phyloP scores from a whole-genome alignment of 2,113 vertebrate genomes.

The Stictonetta naevosa region DNA sequence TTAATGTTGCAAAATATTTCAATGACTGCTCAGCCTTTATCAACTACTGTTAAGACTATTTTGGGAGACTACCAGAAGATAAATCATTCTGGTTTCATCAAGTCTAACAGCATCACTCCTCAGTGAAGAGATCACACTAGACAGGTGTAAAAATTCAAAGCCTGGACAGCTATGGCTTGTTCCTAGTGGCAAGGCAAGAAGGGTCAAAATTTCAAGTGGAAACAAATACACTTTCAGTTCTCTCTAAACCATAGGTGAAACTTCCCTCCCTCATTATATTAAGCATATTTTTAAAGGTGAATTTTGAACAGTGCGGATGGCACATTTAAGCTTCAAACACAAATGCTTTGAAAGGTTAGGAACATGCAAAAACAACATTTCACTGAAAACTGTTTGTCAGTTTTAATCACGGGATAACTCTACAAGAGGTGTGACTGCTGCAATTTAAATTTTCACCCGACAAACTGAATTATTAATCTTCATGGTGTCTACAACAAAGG shows the following conservation, averaged over 20 bases:
- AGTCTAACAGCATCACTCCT: background rate
- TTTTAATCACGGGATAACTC: constrained; percentile 54
- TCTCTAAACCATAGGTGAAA: background rate
- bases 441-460: constrained; percentile 47
- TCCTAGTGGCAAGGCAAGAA: background rate
- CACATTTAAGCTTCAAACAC: background rate
- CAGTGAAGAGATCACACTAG: background rate
- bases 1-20: background rate
- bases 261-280: background rate
- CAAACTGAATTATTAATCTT: constrained; percentile 31
- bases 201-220: background rate
- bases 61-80: background rate
- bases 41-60: background rate
- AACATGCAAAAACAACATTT: background rate
- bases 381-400: constrained; percentile 23
- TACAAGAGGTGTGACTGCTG: constrained; percentile 10
- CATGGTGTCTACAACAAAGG: background rate
- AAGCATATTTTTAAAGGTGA: background rate
- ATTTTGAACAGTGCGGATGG: background rate
- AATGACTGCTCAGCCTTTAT: background rate
- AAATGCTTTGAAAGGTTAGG: background rate
- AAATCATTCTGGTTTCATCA: background rate
- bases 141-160: constrained; percentile 1
- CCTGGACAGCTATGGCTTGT: background rate
- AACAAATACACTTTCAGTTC: background rate